Base-by-base conservation (phyloP, 2,113 vertebrate species). In the Monopterus albus region DNA sequence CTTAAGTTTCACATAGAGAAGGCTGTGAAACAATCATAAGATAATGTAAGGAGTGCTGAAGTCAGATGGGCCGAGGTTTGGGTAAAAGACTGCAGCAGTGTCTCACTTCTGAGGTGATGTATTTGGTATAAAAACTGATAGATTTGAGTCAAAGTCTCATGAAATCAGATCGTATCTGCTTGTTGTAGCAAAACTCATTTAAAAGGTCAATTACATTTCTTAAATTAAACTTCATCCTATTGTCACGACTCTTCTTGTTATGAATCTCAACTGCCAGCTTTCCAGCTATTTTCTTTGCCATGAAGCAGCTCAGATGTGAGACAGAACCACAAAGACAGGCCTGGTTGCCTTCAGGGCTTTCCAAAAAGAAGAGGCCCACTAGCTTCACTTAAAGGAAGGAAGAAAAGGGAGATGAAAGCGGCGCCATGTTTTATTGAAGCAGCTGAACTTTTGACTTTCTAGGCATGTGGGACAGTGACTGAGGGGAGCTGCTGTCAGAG, bases 231-330 rank as follows among this genome's bases (percentile, higher is more conserved):
- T n/a, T 53, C 6, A 26, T 28, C 21, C 31, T 21, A 10, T 40
- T 55, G 49, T 69, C 62, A 35, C 36, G 40, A 69, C 28, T 28
- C 7, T 33, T 18, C 49, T 59, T 58, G 62, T 69, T 49, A 35
- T 66, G 55, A 65, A 50, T 25, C 47, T 64, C 53, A 63, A 12
- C 51, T 63, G 45, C 75, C 72, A 85, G 5, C 56, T 53, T 63
- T 85, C 31, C 55, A 46, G 43, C 20, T 23, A 13, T 53, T 53
- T 81, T 55, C 65, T 88, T 61, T 59, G 57, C 56, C 72, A 46
- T 6, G 36, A 33, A 60, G 62, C 71, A 64, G 35, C 50, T 85
- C 40, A 50, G 74, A 84, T 79, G 73, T 61, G 69, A 61, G 51
- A 55, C 56, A 15, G 31, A 53, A 33, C 50, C 40, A 68, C 84